Base-by-base conservation (phyloP, 2,113 vertebrate species). In the Muscicapa adusta region DNA sequence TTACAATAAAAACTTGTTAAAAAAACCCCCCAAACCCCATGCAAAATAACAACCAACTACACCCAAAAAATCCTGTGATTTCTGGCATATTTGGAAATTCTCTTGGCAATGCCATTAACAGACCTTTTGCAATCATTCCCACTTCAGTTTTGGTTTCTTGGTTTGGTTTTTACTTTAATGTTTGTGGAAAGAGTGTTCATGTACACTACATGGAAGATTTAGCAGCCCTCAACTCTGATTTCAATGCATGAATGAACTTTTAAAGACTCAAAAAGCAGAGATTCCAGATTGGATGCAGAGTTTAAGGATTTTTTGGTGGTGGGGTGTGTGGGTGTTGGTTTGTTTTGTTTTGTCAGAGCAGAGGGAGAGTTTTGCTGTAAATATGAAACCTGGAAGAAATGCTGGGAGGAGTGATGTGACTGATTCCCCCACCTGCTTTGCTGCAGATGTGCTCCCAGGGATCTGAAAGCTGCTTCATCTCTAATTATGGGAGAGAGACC, bases 21-120 rank as follows among this genome's bases (percentile, higher is more conserved):
- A 62, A 47, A 60, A 19, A 6, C 24, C 3, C 33, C 36, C 0
- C 16, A 12, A 15, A 3, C 5, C 12, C 9, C 12, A 51, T 31
- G 33, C 5, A 36, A 61, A 25, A 71, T 10, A 61, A 53, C 25
- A 61, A 53, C 20, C 16, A 43, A 20, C 38, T 43, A 26, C 38
- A 61, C 20, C 8, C 33, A 9, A 38, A 60, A 60, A 23, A 18
- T 33, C 16, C 12, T 31, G 5, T 56, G 38, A 48, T 81, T 67
- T 72, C 9, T 56, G 34, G 31, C 3, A 31, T 42, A 25, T 8
- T 92, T 62, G 14, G 14, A 62, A 88, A 70, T 66, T 80, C 6
- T 31, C 14, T 33, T 51, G 40, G 7, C 48, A 61, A 79, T 31
- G 5, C 14, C 6, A 12, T 50, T 79, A 26, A 9, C 5, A 77